phyloP scores from a whole-genome alignment of 2,113 vertebrate genomes.

The Micronycteris hirsuta region DNA sequence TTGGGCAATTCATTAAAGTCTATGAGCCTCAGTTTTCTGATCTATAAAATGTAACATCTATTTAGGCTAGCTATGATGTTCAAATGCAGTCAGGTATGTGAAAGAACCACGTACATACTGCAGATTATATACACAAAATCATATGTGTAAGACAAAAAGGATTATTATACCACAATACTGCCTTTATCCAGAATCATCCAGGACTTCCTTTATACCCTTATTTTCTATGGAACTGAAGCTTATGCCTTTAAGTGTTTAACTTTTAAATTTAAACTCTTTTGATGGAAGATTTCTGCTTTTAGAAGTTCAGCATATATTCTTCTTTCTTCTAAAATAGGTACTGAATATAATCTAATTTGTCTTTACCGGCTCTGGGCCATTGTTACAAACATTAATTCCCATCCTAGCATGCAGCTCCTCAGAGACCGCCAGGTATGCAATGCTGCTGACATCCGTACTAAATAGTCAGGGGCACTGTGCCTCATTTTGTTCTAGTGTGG shows the following conservation, averaged over 20 bases:
- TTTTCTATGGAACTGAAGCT: conserved; percentile 68
- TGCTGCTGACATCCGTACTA: neutral
- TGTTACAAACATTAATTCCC: neutral
- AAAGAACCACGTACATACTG: neutral
- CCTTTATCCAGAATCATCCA: conserved; percentile 39
- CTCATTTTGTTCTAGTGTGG: neutral
- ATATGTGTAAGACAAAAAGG: neutral
- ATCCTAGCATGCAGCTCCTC: neutral
- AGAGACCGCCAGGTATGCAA: neutral
- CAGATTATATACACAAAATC: neutral
- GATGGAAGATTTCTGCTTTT: conserved; percentile 33
- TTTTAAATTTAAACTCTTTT: conserved; percentile 32
- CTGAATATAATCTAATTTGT: conserved; percentile 62
- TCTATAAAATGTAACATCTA: neutral
- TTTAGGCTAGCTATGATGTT: neutral
- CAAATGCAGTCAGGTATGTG: neutral
- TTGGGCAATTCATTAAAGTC: conserved; percentile 60
- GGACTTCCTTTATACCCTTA: neutral
- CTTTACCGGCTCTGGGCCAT: neutral
- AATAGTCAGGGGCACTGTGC: neutral
- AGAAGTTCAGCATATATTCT: neutral
- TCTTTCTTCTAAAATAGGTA: conserved; percentile 29
- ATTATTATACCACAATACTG: conserved; percentile 16
- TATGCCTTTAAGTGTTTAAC: conserved; percentile 65
- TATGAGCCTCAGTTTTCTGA: conserved; percentile 65